Evolutionary conservation across 2,888 invertebrate genomes (phyloP), one percentile per base, ranked within the genome.

Genomic region (Orthosia gracilis): DNA sequence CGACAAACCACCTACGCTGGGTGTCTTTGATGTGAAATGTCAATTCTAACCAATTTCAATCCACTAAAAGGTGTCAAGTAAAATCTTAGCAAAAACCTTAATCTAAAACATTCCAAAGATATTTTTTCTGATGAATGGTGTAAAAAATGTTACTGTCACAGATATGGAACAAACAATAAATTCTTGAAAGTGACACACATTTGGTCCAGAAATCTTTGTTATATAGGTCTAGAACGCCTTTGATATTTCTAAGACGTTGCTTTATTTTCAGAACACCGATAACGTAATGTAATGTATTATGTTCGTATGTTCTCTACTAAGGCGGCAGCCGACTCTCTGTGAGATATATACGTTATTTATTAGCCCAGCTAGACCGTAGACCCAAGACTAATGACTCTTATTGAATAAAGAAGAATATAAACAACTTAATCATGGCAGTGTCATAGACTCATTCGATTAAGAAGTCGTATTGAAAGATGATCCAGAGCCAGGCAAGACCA

Each of bases 281-380:
- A 21, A 9, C 13, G n/a, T 55, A 78, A 31, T 55, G 13, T 62
- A 76, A 69, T 55, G 15, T 69, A 49, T 26, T 61, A 45, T 17
- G n/a, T 52, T 23, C 40, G 26, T 47, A 73, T 62, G 58, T 49
- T 54, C 21, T 45, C 40, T 73, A 62, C 21, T 78, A 58, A 55
- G 26, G 21, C 52, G 54, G 52, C 59, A 65, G 64, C 45, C 63
- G 69, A 73, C 70, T 69, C 50, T 66, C 13, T 57, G 50, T 73
- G 67, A 80, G 69, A 76, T 75, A 65, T 69, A 58, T 47, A 54
- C 66, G 58, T 69, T 58, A 73, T 84, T 84, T 73, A 73, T 73
- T 67, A 73, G 21, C 52, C n/a, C n/a, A 61, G 45, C 69, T 62
- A 76, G 58, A 73, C 58, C 15, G 52, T 47, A 58, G 49, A 45